phyloP scores from a whole-genome alignment of 1,140 invertebrate species.

The Dinoponera quadriceps region DNA sequence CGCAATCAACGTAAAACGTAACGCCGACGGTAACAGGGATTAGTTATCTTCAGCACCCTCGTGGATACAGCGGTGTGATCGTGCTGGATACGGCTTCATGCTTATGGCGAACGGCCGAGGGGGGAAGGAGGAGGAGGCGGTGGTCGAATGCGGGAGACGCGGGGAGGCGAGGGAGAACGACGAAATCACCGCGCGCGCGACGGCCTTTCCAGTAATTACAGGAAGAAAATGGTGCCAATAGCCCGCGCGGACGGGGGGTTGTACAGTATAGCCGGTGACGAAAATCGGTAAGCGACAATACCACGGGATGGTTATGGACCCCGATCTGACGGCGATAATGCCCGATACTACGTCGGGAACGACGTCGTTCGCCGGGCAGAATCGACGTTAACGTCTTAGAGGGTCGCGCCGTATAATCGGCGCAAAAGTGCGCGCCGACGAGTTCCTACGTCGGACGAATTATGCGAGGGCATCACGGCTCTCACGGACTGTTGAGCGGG shows the following conservation, averaged over 20 bases:
- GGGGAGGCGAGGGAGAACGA: background rate
- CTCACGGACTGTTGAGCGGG: constrained; percentile 32
- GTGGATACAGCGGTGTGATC: constrained; percentile 41
- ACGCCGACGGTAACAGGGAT: constrained; percentile 84
- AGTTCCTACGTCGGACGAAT: constrained; percentile 32
- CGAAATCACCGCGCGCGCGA: constrained; percentile 62
- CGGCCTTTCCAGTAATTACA: constrained; percentile 71
- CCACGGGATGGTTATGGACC: constrained; percentile 66
- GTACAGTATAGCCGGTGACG: constrained; percentile 54
- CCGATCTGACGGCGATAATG: constrained; percentile 68
- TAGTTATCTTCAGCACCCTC: constrained; percentile 83
- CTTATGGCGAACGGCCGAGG: constrained; percentile 56
- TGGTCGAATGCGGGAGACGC: background rate
- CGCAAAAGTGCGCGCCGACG: constrained; percentile 54
- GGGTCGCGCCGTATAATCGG: constrained; percentile 35
- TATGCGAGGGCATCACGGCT: constrained; percentile 13
- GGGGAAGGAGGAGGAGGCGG: background rate
- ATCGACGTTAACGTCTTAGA: constrained; percentile 39
- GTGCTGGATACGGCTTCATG: constrained; percentile 31
- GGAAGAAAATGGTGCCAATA: constrained; percentile 72
- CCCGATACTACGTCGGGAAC: constrained; percentile 63
- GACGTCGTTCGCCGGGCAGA: constrained; percentile 40
- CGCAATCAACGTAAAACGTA: constrained; percentile 85
- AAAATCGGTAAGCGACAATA: constrained; percentile 71
- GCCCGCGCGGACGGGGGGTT: constrained; percentile 14